Conservation (phyloP, 2,113 vertebrate genomes). For the Cephalopterus ornatus region DNA sequence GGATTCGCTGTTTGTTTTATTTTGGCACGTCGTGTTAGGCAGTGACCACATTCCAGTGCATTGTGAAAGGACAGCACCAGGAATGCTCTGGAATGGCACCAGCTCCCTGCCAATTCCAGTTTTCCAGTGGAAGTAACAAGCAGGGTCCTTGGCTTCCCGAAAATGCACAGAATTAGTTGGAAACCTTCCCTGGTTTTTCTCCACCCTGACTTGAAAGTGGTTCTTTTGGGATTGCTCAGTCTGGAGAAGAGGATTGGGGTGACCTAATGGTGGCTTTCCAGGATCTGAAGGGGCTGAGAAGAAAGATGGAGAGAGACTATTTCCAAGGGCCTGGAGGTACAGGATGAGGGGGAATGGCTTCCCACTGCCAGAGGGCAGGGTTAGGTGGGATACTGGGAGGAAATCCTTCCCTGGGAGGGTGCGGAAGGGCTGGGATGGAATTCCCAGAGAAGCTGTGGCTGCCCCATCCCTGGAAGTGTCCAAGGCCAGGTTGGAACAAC, state of each 20-base stretch:
- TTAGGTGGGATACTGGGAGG: neutral
- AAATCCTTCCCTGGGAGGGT: neutral
- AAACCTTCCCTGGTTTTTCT: neutral
- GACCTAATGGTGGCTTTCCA: neutral
- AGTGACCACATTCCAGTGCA: neutral
- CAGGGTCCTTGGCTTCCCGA: neutral
- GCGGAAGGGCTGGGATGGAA: neutral
- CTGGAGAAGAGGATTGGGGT: neutral
- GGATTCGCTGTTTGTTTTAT: neutral
- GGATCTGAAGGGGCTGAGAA: neutral
- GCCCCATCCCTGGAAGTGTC: no score
- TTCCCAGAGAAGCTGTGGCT: neutral
- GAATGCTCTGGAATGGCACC: neutral
- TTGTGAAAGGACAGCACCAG: neutral
- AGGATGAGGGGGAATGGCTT: neutral
- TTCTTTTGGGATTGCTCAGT: neutral
- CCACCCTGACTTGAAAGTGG: neutral
- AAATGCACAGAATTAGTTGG: neutral
- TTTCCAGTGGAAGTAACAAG: neutral
- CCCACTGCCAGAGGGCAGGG: no score
- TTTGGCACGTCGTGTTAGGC: neutral
- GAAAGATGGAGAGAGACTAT: neutral
- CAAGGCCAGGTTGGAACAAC: no score
- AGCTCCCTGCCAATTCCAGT: neutral
- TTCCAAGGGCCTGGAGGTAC: no score